Conservation (phyloP, 2,888 invertebrate genomes). For the Eilema caniola region DNA sequence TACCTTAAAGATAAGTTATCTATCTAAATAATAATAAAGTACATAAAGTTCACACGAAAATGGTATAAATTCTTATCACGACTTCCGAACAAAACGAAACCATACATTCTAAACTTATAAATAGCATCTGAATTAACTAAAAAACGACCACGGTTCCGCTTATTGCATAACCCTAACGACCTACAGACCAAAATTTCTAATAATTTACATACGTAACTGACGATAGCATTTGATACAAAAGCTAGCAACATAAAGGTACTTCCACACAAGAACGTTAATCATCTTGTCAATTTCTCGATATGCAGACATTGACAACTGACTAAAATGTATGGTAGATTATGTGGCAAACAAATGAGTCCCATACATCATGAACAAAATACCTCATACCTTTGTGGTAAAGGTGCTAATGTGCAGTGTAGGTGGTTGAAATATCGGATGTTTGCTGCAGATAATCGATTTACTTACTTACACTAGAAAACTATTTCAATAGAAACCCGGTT, state of each 20-base stretch:
- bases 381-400: background rate
- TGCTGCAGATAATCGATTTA: too few species aligned
- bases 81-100: background rate
- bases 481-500: too few species aligned
- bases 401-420: background rate
- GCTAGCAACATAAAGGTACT: background rate
- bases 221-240: background rate
- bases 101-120: slow-evolving; percentile 1
- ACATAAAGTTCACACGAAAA: background rate
- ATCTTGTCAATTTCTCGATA: background rate
- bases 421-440: background rate
- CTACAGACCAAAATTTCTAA: slow-evolving; percentile 4
- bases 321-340: background rate
- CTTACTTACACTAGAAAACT: too few species aligned
- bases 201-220: slow-evolving; percentile 9
- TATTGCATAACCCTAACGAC: background rate
- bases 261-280: background rate
- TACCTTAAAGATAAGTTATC: background rate
- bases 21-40: too few species aligned
- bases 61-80: background rate
- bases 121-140: background rate
- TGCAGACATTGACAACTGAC: background rate
- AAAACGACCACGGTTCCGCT: background rate
- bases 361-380: background rate
- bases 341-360: background rate